phyloP scores from a whole-genome alignment of 37 sponge, comb jelly and placozoan species.

The Cliona cf. orientalis region DNA sequence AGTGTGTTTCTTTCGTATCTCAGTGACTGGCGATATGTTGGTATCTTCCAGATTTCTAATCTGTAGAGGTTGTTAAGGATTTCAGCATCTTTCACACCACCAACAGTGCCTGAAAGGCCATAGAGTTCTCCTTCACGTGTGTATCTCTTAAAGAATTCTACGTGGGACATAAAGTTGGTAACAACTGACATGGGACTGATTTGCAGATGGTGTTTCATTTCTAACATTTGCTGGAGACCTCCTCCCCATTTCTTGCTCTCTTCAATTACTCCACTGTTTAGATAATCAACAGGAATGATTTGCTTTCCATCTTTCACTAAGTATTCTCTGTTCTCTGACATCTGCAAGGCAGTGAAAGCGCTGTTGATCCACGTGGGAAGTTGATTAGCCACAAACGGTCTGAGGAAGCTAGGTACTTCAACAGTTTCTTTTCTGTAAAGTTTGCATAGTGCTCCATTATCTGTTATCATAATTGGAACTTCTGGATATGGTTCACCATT shows the following conservation, averaged over 20 bases:
- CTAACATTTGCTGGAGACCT: slow-evolving; percentile 41
- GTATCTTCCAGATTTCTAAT: background rate
- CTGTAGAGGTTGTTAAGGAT: background rate
- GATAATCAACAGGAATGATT: slow-evolving; percentile 19
- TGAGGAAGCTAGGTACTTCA: background rate
- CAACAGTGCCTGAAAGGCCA: slow-evolving; percentile 28
- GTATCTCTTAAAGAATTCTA: slow-evolving; percentile 16
- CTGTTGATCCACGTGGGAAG: slow-evolving; percentile 13
- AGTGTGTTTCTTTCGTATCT: background rate
- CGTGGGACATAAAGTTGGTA: no score
- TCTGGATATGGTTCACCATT: no score
- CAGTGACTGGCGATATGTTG: background rate
- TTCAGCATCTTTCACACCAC: background rate
- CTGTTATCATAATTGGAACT: no score
- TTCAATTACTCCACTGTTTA: slow-evolving; percentile 31
- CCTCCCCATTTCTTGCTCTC: slow-evolving; percentile 21
- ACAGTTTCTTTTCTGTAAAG: slow-evolving; percentile 9
- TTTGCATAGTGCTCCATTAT: slow-evolving; percentile 1
- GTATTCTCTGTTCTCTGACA: slow-evolving; percentile 31
- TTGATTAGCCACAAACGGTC: slow-evolving; percentile 3
- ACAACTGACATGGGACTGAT: slow-evolving; percentile 32
- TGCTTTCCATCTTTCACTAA: slow-evolving; percentile 10
- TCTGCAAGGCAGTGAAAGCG: slow-evolving; percentile 19
- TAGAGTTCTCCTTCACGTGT: background rate
- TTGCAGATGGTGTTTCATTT: slow-evolving; percentile 30